Conservation (phyloP, 2,888 invertebrate genomes). For the Leistus spinibarbis region DNA sequence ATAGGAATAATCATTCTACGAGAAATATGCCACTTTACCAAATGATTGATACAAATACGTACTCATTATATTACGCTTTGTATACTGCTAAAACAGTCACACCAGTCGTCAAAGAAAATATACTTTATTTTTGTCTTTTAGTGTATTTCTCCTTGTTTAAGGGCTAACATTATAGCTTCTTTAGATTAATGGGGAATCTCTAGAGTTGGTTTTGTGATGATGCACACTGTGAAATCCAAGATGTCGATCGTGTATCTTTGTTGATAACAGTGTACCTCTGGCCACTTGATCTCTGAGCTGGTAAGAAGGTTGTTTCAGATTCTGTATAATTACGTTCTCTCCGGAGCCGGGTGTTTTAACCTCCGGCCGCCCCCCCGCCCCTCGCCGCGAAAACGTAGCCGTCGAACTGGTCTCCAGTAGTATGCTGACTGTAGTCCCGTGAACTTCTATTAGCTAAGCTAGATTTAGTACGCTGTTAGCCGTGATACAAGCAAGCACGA, state of each 20-base stretch:
- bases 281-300: conserved; percentile 54
- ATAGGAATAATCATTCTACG: not conserved
- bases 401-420: conserved; percentile 56
- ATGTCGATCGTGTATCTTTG: conserved; percentile 47
- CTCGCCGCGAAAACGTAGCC: conserved; percentile 46
- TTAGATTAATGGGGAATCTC: too few relatives aligned
- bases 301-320: conserved; percentile 57
- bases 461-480: conserved; percentile 40
- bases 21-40: too few relatives aligned
- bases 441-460: conserved; percentile 47
- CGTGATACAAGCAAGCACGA: conserved; percentile 14
- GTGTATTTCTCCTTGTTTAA: too few relatives aligned
- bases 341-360: conserved; percentile 45
- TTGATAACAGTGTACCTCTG: conserved; percentile 53
- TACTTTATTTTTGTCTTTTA: too few relatives aligned
- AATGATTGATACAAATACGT: too few relatives aligned
- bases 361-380: conserved; percentile 43
- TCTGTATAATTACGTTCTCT: conserved; percentile 55
- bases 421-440: conserved; percentile 52
- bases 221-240: not conserved
- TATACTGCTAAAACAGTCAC: too few relatives aligned
- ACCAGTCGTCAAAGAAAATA: too few relatives aligned
- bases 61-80: too few relatives aligned
- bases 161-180: too few relatives aligned
- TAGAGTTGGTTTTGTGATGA: conserved; percentile 12